Percentiles rank a stretch among this genome's conserved stretches.
Conservation (phyloP, 2,888 invertebrate species). For the Charanyca ferruginea region DNA sequence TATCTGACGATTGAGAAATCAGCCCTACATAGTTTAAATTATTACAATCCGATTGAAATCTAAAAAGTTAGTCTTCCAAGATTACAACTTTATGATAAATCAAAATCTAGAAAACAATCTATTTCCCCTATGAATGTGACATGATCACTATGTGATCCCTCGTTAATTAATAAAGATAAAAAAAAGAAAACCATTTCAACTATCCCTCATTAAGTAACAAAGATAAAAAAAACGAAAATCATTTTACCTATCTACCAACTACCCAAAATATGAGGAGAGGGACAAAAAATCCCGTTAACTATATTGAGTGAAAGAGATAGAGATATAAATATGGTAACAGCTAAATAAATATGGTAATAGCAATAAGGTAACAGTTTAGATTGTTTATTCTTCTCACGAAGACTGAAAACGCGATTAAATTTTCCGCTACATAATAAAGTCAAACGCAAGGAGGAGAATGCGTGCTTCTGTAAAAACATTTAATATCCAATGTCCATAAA, state of each 20-base stretch:
- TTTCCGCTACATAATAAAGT: slow-evolving; percentile 86
- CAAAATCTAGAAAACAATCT: too few relatives aligned
- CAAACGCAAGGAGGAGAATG: slow-evolving; percentile 78
- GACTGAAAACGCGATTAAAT: slow-evolving; percentile 85
- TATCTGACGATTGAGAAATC: too few relatives aligned
- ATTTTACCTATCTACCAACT: slow-evolving; percentile 40
- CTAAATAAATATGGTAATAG: too few relatives aligned
- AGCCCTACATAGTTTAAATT: too few relatives aligned
- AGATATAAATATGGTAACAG: too few relatives aligned
- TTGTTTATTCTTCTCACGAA: slow-evolving; percentile 87
- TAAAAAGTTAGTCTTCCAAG: not conserved
- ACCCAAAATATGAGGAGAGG: slow-evolving; percentile 60
- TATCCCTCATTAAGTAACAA: not conserved
- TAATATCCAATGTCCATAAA: slow-evolving; percentile 65
- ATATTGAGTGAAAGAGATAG: slow-evolving; percentile 69
- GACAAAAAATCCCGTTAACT: slow-evolving; percentile 68
- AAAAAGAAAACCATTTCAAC: slow-evolving; percentile 15
- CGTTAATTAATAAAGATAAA: too few relatives aligned
- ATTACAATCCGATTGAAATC: too few relatives aligned
- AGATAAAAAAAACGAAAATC: slow-evolving; percentile 17
- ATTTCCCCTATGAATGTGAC: too few relatives aligned
- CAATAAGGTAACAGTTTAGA: slow-evolving; percentile 71
- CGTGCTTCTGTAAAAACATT: slow-evolving; percentile 64
- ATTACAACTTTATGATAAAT: too few relatives aligned
- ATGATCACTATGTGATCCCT: too few relatives aligned